Evolutionary conservation across 2,888 invertebrate genomes (phyloP), one percentile per base, ranked within the genome.

Genomic region (Eristalis tenax): DNA sequence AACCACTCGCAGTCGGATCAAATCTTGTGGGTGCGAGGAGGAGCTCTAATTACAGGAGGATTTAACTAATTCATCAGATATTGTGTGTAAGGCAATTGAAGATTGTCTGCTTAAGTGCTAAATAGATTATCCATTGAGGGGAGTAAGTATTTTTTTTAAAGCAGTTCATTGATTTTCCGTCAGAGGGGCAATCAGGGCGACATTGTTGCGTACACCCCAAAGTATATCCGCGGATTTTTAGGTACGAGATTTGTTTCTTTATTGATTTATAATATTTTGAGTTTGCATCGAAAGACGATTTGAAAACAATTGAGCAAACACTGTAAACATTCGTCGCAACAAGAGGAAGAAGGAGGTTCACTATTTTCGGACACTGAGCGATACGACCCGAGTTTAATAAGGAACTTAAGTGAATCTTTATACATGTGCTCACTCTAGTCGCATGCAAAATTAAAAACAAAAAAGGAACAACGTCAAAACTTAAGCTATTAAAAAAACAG

Each of bases 401-500:
- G 13, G 13, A 38, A 13, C 13, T 8, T 50, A 50, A 50, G 18
- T 50, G 50, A 50, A 50, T 0, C 50, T 50, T 18, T 18, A 18
- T 18, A 50, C 50, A 50, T 50, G 50, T 50, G 50, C 50, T n/a
- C 5, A 0, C n/a, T 18, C 50, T 50, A 50, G 6, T n/a, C 50
- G 18, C 50, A 50, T 13, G 6, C 22, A 32, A 75, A 26, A 63
- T 59, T 80, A 88, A 59, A 28, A 66, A 50, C 56, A 56, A 23
- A 38, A 65, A 66, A 56, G n/a, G 38, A 65, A 66, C 40, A 70
- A 59, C n/a, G 11, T 11, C 23, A 66, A 0, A 82, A 75, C 94
- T 94, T 91, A 73, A 68, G 83, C 66, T 50, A 71, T 64, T 40
- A 65, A 43, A 61, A 43, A 11, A 22, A 50, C 22, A 68, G 35